Evolutionary conservation across 2,797 vertebrate species (phyloP), one percentile per base, ranked within the genome.

Genomic region (Harpagifer antarcticus): DNA sequence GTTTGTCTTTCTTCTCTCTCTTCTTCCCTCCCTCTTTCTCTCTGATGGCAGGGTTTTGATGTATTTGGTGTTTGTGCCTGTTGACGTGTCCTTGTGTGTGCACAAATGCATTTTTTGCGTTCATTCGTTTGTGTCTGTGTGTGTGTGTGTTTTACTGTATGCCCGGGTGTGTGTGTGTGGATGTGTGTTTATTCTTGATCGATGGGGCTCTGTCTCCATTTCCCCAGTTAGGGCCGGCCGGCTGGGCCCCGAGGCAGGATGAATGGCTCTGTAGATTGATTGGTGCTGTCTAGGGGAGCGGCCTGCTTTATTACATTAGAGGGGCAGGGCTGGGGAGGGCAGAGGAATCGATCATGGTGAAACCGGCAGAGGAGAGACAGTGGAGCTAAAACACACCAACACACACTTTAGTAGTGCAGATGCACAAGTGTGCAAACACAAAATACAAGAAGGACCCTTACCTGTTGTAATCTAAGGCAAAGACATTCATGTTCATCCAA

Each of bases 241-340:
- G 95, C 95, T 95, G 95, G 96, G 96, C 96, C 96, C 96, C 95
- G 95, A 96, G 96, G 95, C 96, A 97, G 96, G 96, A 96, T 96
- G 96, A 96, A 96, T 95, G 97, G 96, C 95, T 96, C 96, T 95
- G 95, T 96, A 97, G 96, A 97, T 97, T 96, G 95, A 96, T 97
- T 97, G 96, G 95, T 96, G 96, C 96, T 97, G 94, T 97, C 96
- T 97, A 94, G 94, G 95, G 94, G 96, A 94, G 96, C 96, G 95
- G 95, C 94, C 96, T 96, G 96, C 96, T 97, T 97, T 96, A 97
- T 97, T 97, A 97, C 97, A 96, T 98, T 97, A 97, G 96, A 96
- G 95, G 96, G 96, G 96, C 95, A 95, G 95, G 95, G 95, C 96
- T 78, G 96, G 95, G 95, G 95, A 94, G 92, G 94, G 95, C 84